Base-by-base conservation (phyloP, 2,113 vertebrate genomes). In the Casuarius casuarius region DNA sequence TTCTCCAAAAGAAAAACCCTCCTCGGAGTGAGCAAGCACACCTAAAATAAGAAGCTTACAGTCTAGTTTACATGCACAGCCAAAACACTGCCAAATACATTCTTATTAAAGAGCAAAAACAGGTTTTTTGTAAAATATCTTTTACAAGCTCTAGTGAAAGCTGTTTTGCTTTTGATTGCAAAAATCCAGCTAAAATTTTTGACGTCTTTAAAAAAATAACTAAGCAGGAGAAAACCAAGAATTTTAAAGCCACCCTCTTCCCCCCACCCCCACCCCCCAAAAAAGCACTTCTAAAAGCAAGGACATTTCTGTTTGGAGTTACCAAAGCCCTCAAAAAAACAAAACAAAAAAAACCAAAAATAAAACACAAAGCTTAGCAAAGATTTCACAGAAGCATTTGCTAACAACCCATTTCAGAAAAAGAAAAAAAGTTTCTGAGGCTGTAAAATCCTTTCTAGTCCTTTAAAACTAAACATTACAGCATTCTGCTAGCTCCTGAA, bases 31-130 rank as follows among this genome's bases (percentile, higher is more conserved):
- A 83, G 38, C 67, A 91, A 95, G 66, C 63, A 82, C 83, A 67
- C 46, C 48, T 66, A 33, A 90, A 87, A 42, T 25, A 78, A 67
- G 49, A 6, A 74, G 16, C 17, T 93, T 56, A 78, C 79, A 89
- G 95, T 78, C 87, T 68, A 40, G 23, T 65, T 91, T 91, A 94
- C 31, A 33, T 6, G 75, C 90, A 87, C 75, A 82, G 61, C 11
- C 70, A 86, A 89, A 82, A 74, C 22, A 77, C 63, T 91, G 89
- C 52, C 76, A 94, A 97, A 91, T 87, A 94, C 4, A 1, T 84
- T 92, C 88, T 94, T 84, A 92, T 78, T 95, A 92, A 96, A 93
- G 21, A 95, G 84, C 82, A 96, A 67, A 91, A 79, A 35, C 7
- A 75, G 72, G 22, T 80, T 79, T 4, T 92, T 84, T 82, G 67